Conservation (phyloP, 1,140 invertebrate genomes). For the Drosophila arizonae region DNA sequence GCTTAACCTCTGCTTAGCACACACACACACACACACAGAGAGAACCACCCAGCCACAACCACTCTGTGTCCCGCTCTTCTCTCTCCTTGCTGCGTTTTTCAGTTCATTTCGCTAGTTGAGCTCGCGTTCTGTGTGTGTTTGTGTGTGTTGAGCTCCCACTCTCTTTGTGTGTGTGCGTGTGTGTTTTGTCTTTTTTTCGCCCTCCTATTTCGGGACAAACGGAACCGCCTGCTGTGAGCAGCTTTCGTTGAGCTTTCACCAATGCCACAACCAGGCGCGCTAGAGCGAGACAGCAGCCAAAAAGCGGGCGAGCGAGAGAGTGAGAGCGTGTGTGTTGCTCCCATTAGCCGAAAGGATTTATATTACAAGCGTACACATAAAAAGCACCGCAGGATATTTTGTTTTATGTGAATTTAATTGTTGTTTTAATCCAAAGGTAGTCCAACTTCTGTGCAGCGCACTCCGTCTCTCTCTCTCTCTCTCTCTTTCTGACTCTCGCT, state of each 20-base stretch:
- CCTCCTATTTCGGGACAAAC: conserved; percentile 30
- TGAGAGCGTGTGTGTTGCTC: conserved; percentile 39
- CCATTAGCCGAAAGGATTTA: conserved; percentile 77
- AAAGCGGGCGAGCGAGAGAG: neutral
- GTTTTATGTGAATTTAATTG: conserved; percentile 81
- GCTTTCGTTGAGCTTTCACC: conserved; percentile 47
- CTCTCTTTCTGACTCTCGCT: neutral
- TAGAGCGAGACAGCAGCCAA: neutral
- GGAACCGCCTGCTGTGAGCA: conserved; percentile 64
- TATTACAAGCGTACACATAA: conserved; percentile 76
- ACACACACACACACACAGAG: neutral
- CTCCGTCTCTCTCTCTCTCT: neutral
- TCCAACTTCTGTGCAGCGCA: conserved; percentile 13
- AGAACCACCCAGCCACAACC: neutral
- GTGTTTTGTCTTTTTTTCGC: conserved; percentile 3
- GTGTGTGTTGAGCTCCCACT: neutral
- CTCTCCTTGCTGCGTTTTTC: conserved; percentile 58
- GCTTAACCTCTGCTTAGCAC: conserved; percentile 54
- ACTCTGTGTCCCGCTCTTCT: neutral
- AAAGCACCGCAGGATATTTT: conserved; percentile 80
- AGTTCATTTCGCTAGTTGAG: conserved; percentile 53
- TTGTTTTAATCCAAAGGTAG: conserved; percentile 68
- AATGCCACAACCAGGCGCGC: conserved; percentile 49
- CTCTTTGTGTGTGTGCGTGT: neutral
- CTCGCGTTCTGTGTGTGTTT: neutral